Evolutionary conservation across 2,888 invertebrate genomes (phyloP).

Genomic region (Eumerus sabulonum): DNA sequence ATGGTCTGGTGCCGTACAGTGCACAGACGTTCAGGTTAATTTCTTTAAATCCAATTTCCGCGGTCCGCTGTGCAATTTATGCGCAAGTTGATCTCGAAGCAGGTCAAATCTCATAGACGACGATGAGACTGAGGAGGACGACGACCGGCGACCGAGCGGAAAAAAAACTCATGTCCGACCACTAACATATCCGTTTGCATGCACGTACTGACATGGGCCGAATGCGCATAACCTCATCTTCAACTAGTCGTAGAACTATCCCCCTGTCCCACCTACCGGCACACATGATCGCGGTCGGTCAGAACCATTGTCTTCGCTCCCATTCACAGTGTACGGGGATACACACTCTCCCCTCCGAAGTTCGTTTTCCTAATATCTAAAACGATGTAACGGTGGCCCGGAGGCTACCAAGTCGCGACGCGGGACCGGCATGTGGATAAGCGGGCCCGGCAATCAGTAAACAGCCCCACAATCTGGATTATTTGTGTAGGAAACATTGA

Average conservation of each 20-base stretch:
- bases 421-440: constrained; percentile 38
- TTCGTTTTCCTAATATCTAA: constrained; percentile 52
- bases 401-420: constrained; percentile 39
- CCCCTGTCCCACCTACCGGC: not conserved
- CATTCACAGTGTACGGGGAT: constrained; percentile 30
- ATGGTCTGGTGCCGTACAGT: constrained; percentile 22
- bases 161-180: constrained; percentile 53
- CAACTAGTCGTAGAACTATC: constrained; percentile 36
- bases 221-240: constrained; percentile 58
- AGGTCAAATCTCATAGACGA: constrained; percentile 66
- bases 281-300: constrained; percentile 23
- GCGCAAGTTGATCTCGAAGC: constrained; percentile 68
- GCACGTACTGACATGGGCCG: constrained; percentile 64
- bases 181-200: constrained; percentile 65
- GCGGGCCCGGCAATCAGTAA: constrained; percentile 42
- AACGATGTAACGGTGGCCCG: constrained; percentile 54
- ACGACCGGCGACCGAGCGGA: constrained; percentile 31
- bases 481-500: constrained; percentile 63
- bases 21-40: constrained; percentile 65
- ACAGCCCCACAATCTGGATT: constrained; percentile 56
- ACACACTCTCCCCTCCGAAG: too few relatives aligned
- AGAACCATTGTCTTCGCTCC: constrained; percentile 50
- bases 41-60: constrained; percentile 69
- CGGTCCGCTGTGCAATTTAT: constrained; percentile 69
- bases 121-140: constrained; percentile 25